Base-by-base conservation (phyloP, 2,888 invertebrate species). In the Troilus luridus region DNA sequence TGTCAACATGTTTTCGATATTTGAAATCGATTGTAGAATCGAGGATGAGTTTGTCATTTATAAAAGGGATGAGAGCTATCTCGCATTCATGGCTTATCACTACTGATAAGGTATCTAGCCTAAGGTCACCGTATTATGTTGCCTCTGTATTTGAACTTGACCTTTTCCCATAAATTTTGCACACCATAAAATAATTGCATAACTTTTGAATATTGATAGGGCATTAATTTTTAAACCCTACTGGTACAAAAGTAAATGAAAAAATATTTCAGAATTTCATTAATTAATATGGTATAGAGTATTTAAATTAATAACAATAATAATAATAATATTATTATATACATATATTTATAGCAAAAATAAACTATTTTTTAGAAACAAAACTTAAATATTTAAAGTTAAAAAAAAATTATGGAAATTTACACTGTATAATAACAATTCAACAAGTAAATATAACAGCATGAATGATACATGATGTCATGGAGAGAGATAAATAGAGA, bases 61-160 rank as follows among this genome's bases (percentile, higher is more conserved):
- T 41, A 41, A 41, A 59, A 59, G 1, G 41, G 72, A 41, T 77
- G 72, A 77, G 17, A 77, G 72, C 8, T 77, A 77, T 77, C 67
- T 24, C 8, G 41, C 72, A 77, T 27, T 77, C 72, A 27, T 41
- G 72, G 27, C 41, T 77, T 77, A 77, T 77, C 72, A 6, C 9
- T 19, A 8, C 12, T 41, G 72, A 77, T 77, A 77, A 77, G 72
- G 72, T 77, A 77, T 77, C 72, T 77, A 41, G 72, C 72, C 72
- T 41, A 77, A 77, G 72, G 72, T 77, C 72, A 17, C 17, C 27
- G 8, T 77, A 0, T 24, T 77, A 24, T 77, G 2, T 77, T 77
- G 9, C 14, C 8, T 77, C 17, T 77, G 27, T 41, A 41, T 77
- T 77, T 41, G 27, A 77, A 41, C 72, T 77, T 77, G 72, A 77